These are phyloP conservation scores for Pristionchus maxplancki DNA, from an alignment of 2,888 invertebrate genomes.

Conservation along the genomic window DNA sequence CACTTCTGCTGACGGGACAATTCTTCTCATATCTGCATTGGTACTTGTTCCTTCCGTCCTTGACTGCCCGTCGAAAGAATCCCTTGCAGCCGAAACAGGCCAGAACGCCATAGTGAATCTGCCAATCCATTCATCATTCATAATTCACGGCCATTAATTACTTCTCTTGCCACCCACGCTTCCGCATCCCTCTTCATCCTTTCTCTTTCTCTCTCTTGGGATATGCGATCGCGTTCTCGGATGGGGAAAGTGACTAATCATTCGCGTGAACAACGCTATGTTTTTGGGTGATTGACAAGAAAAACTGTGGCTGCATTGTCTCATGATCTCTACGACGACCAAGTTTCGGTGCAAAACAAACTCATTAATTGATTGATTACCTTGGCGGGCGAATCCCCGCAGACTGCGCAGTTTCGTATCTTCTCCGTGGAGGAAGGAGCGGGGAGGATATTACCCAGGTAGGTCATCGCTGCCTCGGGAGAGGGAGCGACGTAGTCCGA, in stretches of 20 bases:
- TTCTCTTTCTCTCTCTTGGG: not conserved
- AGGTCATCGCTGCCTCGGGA: slow-evolving; percentile 15
- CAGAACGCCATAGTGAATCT: slow-evolving; percentile 72
- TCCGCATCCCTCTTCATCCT: not conserved
- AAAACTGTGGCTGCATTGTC: not conserved
- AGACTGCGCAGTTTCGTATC: slow-evolving; percentile 67
- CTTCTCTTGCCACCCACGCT: not conserved
- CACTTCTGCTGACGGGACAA: slow-evolving; percentile 72
- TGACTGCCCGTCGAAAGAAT: slow-evolving; percentile 74
- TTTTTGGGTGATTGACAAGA: not conserved
- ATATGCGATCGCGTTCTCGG: not conserved
- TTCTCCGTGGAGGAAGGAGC: not conserved
- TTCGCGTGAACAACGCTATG: not conserved
- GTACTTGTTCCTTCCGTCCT: slow-evolving; percentile 74
- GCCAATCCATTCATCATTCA: slow-evolving; percentile 36
- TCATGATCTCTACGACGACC: not conserved
- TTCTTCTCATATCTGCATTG: slow-evolving; percentile 72
- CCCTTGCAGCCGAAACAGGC: slow-evolving; percentile 74
- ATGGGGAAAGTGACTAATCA: not conserved
- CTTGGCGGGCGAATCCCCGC: slow-evolving; percentile 73
- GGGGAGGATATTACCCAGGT: not conserved
- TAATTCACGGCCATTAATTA: not conserved
- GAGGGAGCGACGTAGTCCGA: not conserved
- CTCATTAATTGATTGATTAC: slow-evolving; percentile 52
- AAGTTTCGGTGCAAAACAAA: not conserved